Base-by-base conservation (phyloP, 1,140 invertebrate species). In the Akabosia matsudoensis region DNA sequence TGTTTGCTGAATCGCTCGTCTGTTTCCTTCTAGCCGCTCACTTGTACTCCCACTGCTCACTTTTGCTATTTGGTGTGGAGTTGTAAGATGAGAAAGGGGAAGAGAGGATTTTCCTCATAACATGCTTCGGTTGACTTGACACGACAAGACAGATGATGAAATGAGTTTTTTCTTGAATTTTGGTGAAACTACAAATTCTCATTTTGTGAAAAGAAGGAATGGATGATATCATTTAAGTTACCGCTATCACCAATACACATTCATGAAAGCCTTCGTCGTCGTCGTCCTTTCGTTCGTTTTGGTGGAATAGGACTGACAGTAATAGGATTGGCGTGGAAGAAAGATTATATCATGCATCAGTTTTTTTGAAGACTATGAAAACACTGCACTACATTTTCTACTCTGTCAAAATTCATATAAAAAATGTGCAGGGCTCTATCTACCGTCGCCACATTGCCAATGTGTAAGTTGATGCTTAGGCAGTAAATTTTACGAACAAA, bases 161-260 rank as follows among this genome's bases (percentile, higher is more conserved):
- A 67, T 67, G 61, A 67, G 61, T 67, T 67, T 67, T 61, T 67
- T 67, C 61, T 67, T 67, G 61, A 67, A 67, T 67, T 67, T 67
- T 67, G 61, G 61, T 30, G 61, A 67, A 67, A 67, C 61, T 67
- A 67, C 26, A 67, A 67, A 67, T 67, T 67, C 61, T 67, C 61
- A 67, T 67, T 67, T 67, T 67, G 61, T 67, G 61, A 67, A 67
- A 67, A 67, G 28, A n/a, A 67, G 54, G 31, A 67, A 67, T 67
- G 61, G 61, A 67, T 67, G 61, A 67, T 30, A 67, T 31, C 61
- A 28, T 67, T 61, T 22, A n/a, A 61, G 7, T 61, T 24, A 61
- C 54, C 24, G n/a, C 7, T 45, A 7, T 45, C n/a, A n/a, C n/a
- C 7, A 7, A 45, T 45, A 18, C 18, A 45, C 18, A 18, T 18